These are phyloP conservation scores for Tinea pellionella DNA, from an alignment of 2,888 invertebrate genomes.

Conservation along the genomic window DNA sequence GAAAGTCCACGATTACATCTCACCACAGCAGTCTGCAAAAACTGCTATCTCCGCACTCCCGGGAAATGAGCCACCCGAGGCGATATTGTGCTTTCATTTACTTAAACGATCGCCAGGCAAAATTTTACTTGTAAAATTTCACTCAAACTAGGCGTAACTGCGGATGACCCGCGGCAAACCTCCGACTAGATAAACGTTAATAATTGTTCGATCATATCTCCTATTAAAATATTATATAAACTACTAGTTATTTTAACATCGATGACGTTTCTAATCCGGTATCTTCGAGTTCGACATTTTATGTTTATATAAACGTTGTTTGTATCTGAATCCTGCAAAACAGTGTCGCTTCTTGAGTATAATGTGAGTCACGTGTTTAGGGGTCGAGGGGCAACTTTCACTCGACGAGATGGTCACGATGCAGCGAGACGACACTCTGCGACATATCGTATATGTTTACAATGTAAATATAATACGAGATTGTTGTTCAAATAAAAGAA, in stretches of 20 bases:
- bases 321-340: not conserved
- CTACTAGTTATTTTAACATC: not conserved
- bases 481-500: not conserved
- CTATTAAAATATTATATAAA: not conserved
- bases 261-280: slow-evolving; percentile 5
- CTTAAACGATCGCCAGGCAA: slow-evolving; percentile 27
- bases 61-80: slow-evolving; percentile 54
- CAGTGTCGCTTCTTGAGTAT: not conserved
- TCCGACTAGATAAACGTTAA: not conserved
- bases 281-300: not conserved
- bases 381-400: slow-evolving; percentile 13
- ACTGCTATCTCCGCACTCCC: slow-evolving; percentile 54
- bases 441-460: not conserved
- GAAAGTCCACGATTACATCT: slow-evolving; percentile 66
- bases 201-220: slow-evolving; percentile 7
- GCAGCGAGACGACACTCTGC: not conserved
- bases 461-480: not conserved
- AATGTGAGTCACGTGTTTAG: not conserved
- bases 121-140: slow-evolving; percentile 36
- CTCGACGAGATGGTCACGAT: slow-evolving; percentile 8
- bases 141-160: slow-evolving; percentile 34
- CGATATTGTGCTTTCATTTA: slow-evolving; percentile 43
- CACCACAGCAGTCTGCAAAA: slow-evolving; percentile 44
- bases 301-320: not conserved
- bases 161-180: slow-evolving; percentile 27